Evolutionary conservation across 2,888 invertebrate genomes (phyloP), one percentile per base, ranked within the genome.

Genomic region (Drosophila buzzatii): DNA sequence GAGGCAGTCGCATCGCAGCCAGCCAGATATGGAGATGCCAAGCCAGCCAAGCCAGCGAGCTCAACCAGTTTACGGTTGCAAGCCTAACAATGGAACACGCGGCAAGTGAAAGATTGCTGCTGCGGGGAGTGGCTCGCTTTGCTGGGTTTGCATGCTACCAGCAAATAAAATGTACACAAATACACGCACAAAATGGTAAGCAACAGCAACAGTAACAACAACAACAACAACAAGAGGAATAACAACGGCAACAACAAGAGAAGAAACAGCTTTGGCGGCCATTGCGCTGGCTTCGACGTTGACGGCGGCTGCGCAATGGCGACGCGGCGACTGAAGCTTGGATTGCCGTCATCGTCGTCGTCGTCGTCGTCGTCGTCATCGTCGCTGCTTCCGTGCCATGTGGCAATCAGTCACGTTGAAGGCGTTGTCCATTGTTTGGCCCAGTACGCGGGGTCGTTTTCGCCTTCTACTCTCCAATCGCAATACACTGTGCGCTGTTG

Each of bases 321-420:
- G 76, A 69, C 66, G 69, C 79, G 73, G 65, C 64, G 69, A 60
- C 56, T 71, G 71, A 60, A 61, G 35, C 62, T 55, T 63, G 58
- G 62, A 47, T 47, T 66, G 44, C 61, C 35, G 55, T 52, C 41
- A 16, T 23, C 12, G 18, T 33, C 12, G 52, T 52, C 51, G 63
- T 37, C 56, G 61, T 39, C 16, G 37, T 18, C 31, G 44, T 3
- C 58, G 18, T 23, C 33, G n/a, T 47, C 16, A 57, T 52, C 51
- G 63, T 41, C 53, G 61, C 70, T 63, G 81, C 70, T 90, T 86
- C 90, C 90, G 91, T 90, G 90, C 90, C 84, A 85, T 79, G 76
- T 82, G 83, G 90, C 85, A 87, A 86, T 91, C 88, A 84, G 85
- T 84, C 85, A 77, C 79, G 71, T 88, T 85, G 77, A 85, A 84